Evolutionary conservation across 2,888 invertebrate species (phyloP).

Genomic region (Halictus quadricinctus): DNA sequence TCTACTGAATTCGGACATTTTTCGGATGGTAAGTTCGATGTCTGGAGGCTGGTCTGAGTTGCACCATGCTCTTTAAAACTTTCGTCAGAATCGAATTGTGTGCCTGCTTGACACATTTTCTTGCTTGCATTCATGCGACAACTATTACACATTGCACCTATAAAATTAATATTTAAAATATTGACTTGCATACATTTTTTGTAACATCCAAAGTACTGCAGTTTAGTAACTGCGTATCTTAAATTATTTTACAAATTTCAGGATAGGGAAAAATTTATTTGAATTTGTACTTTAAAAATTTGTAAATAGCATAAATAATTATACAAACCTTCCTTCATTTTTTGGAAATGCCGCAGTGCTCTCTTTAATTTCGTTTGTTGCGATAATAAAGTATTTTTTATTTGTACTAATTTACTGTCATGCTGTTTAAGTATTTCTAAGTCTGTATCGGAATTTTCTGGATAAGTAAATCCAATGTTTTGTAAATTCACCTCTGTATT

Average conservation of each 20-base stretch:
- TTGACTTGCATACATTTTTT: neutral
- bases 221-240: too few relatives aligned
- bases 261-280: too few relatives aligned
- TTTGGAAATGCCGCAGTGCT: conserved; percentile 81
- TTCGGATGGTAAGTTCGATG: conserved; percentile 65
- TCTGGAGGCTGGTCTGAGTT: conserved; percentile 76
- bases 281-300: too few relatives aligned
- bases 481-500: conserved; percentile 85
- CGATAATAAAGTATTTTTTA: conserved; percentile 85
- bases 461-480: conserved; percentile 86
- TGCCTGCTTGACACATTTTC: conserved; percentile 76
- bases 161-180: conserved; percentile 20
- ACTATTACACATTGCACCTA: conserved; percentile 72
- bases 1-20: conserved; percentile 68
- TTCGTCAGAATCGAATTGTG: conserved; percentile 76
- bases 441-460: conserved; percentile 85
- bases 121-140: conserved; percentile 74
- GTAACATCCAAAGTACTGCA: too few relatives aligned
- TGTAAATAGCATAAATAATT: too few relatives aligned
- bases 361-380: conserved; percentile 86
- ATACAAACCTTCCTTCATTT: conserved; percentile 78
- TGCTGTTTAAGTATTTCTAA: conserved; percentile 87
- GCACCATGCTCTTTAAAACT: conserved; percentile 74
- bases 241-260: too few relatives aligned
- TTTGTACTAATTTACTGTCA: conserved; percentile 85